phyloP scores from a whole-genome alignment of 2,113 vertebrate species.

The Nycticryphes semicollaris region DNA sequence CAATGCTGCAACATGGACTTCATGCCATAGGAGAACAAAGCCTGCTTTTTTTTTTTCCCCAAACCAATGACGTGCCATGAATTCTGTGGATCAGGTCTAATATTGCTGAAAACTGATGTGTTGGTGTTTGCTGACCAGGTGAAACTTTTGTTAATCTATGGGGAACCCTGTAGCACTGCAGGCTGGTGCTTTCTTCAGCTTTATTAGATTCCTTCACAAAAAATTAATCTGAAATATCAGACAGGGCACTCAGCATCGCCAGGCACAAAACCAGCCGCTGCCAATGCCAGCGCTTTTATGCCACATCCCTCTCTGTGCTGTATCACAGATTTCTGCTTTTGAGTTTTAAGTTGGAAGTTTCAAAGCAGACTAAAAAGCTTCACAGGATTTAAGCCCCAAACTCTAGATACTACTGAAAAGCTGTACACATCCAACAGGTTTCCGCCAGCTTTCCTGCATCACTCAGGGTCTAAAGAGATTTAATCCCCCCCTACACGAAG shows the following conservation, averaged over 20 bases:
- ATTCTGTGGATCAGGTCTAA: not conserved
- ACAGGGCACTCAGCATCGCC: not conserved
- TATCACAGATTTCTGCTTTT: not conserved
- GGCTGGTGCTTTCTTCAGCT: not conserved
- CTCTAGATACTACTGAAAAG: not conserved
- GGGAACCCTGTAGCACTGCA: not conserved
- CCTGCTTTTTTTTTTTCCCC: not conserved
- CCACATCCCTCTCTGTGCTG: not conserved
- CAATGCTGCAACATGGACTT: rapidly evolving
- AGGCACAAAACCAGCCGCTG: not conserved
- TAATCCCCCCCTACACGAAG: not conserved
- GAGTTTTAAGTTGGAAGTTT: not conserved
- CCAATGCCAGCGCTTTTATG: not conserved
- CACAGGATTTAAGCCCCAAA: not conserved
- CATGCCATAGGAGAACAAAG: not conserved
- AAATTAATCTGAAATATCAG: not conserved
- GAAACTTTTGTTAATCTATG: not conserved
- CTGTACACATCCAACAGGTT: not conserved
- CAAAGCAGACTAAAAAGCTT: not conserved
- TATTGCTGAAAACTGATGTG: not conserved
- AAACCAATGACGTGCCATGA: rapidly evolving
- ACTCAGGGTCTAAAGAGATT: not conserved
- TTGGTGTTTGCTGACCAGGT: not conserved
- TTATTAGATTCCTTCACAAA: not conserved
- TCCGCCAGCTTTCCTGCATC: not conserved